These are phyloP conservation scores for Eulemur rufifrons DNA, from an alignment of 2,113 vertebrate species.

Conservation along the genomic window DNA sequence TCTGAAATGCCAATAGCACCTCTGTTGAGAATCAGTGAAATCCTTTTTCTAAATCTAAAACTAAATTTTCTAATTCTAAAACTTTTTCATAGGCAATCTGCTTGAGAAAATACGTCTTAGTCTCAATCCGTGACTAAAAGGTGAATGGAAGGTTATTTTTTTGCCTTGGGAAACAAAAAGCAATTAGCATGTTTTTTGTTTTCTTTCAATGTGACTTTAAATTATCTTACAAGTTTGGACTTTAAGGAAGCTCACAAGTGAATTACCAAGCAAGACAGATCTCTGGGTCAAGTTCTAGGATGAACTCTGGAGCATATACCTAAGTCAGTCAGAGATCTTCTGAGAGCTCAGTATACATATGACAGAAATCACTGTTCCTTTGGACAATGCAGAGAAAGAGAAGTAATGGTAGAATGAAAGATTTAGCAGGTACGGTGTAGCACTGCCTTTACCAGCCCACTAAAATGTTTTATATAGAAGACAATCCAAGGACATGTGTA, in stretches of 20 bases:
- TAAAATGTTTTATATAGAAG: neutral
- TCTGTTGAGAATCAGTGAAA: neutral
- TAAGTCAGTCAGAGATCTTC: slow-evolving; percentile 41
- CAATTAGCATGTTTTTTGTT: slow-evolving; percentile 63
- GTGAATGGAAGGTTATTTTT: slow-evolving; percentile 14
- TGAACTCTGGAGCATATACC: slow-evolving; percentile 10
- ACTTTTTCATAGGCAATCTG: neutral
- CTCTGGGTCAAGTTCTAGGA: slow-evolving; percentile 44
- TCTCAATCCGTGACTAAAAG: neutral
- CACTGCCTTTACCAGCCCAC: neutral
- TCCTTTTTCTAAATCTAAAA: neutral
- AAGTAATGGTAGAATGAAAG: neutral
- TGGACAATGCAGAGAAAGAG: neutral
- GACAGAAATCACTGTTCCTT: neutral
- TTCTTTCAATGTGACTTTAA: slow-evolving; percentile 49
- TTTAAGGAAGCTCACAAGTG: slow-evolving; percentile 53
- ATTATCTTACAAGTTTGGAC: slow-evolving; percentile 31
- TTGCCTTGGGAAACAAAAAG: slow-evolving; percentile 51
- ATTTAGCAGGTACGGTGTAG: neutral
- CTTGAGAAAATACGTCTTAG: slow-evolving; percentile 32
- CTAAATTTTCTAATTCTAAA: slow-evolving; percentile 14
- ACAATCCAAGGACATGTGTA: slow-evolving; percentile 46
- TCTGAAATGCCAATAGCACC: neutral
- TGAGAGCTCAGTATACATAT: slow-evolving; percentile 23
- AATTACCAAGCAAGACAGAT: slow-evolving; percentile 49